Conservation (phyloP, 2,113 vertebrate genomes). For the Pedetes capensis region DNA sequence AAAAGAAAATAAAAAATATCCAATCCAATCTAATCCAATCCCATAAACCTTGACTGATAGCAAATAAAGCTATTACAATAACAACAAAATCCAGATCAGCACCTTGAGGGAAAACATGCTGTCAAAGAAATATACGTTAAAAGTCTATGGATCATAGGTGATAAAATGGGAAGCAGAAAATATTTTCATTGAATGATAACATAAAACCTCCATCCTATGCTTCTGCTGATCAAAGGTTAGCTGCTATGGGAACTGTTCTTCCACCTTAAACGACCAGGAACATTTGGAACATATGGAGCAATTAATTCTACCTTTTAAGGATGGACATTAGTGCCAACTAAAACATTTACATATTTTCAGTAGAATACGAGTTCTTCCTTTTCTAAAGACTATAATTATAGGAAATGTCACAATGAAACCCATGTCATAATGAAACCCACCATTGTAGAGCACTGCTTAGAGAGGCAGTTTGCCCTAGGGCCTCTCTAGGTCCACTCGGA, state of each 20-base stretch:
- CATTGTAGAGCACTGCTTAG: too few relatives aligned
- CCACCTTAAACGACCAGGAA: not conserved
- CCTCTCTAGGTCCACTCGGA: too few relatives aligned
- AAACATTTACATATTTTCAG: not conserved
- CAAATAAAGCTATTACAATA: not conserved
- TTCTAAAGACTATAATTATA: too few relatives aligned
- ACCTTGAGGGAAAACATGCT: not conserved
- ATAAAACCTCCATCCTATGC: not conserved
- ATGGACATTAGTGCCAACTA: not conserved
- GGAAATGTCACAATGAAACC: too few relatives aligned
- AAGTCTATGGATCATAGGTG: not conserved
- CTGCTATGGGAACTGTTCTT: not conserved
- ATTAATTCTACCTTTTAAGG: not conserved
- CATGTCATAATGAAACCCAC: too few relatives aligned
- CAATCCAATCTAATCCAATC: not conserved
- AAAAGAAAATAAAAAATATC: too few relatives aligned
- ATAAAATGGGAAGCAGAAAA: slow-evolving; percentile 6
- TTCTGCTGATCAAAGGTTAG: not conserved
- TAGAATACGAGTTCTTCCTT: too few relatives aligned
- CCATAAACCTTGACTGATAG: not conserved
- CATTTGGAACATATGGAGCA: not conserved
- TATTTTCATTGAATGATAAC: not conserved
- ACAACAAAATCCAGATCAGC: not conserved
- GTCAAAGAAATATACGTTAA: not conserved
- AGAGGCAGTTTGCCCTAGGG: too few relatives aligned